Base-by-base conservation (phyloP, 2,113 vertebrate genomes). In the Heptranchias perlo region DNA sequence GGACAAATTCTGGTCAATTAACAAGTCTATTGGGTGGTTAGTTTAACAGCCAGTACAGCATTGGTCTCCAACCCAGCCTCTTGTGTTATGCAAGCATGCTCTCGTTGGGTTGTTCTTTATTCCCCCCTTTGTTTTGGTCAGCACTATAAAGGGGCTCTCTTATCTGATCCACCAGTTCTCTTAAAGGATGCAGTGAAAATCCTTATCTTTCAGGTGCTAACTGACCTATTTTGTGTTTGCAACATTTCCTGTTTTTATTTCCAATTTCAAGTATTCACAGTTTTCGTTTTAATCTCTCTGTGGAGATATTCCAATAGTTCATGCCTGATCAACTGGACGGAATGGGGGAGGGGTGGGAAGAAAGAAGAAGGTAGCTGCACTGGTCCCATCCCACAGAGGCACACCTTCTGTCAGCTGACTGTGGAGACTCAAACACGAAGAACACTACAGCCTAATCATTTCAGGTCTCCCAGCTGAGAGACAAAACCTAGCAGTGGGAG, bases 401-500 rank as follows among this genome's bases (percentile, higher is more conserved):
- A 69, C 64, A 95, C 73, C 94, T 95, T 47, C 94, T 95, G 94
- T 95, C 65, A 95, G 65, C 64, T 69, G 64, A 47, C 39, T 14
- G 28, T 91, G 31, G 89, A 93, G 89, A 62, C 18, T 93, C 89
- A 44, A 93, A 93, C 47, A 47, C 4, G 21, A 65, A 65, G 61
- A 65, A 94, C 47, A 35, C 23, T 69, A 5, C 62, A 69, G 65
- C 65, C 94, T 47, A 95, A 73, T 69, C 64, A 67, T 95, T 95
- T 44, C 16, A 31, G 64, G 13, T 73, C 65, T 95, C 65, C 94
- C 65, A 31, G 35, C 28, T 95, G 47, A 95, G 61, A 67, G 64
- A 95, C n/a, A 95, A 93, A 95, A 52, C 28, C n/a, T 52, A 69
- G 64, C 89, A 62, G 28, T n/a, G 94, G n/a, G n/a, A 95, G 61